Conservation (phyloP, 2,888 invertebrate genomes). For the Ochropacha duplaris region DNA sequence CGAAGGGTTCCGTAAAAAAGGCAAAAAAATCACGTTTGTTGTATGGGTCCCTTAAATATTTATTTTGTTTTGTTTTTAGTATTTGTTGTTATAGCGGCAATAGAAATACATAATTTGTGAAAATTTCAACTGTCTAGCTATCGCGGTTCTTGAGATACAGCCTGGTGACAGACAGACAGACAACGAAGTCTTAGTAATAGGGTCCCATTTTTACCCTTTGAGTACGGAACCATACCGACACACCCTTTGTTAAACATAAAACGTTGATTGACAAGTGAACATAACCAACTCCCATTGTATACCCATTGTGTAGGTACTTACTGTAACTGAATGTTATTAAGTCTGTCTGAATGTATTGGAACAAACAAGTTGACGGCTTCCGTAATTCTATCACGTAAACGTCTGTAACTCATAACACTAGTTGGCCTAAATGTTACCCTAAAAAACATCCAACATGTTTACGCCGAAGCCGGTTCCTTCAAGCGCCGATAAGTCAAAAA, state of each 20-base stretch:
- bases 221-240: too few species aligned
- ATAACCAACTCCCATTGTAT: background rate
- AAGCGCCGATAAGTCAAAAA: constrained; percentile 46
- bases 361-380: constrained; percentile 29
- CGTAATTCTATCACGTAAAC: constrained; percentile 50
- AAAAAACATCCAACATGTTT: constrained; percentile 73
- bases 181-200: too few species aligned
- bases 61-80: too few species aligned
- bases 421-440: constrained; percentile 54
- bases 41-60: too few species aligned
- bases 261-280: background rate
- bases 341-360: background rate
- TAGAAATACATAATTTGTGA: too few species aligned
- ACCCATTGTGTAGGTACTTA: background rate
- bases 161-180: too few species aligned
- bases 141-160: too few species aligned
- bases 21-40: too few species aligned
- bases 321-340: background rate
- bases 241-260: background rate
- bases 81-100: too few species aligned
- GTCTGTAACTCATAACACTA: constrained; percentile 55
- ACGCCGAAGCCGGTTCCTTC: constrained; percentile 43
- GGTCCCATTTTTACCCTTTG: too few species aligned
- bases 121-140: too few species aligned
- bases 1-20: too few species aligned